phyloP scores from a whole-genome alignment of 2,888 invertebrate genomes.

The Tineola bisselliella region DNA sequence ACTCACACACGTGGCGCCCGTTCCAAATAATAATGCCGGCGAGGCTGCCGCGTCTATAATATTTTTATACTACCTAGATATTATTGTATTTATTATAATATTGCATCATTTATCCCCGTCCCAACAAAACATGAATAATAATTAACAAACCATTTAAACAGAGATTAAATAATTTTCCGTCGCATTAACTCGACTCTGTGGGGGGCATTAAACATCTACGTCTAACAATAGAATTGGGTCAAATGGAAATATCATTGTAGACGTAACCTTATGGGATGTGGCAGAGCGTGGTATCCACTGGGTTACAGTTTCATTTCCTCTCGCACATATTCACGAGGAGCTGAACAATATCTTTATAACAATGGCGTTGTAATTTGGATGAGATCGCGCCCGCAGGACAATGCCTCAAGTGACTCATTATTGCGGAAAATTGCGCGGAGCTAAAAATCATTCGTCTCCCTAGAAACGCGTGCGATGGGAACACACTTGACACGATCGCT shows the following conservation, averaged over 20 bases:
- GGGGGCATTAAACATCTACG: slow-evolving; percentile 2
- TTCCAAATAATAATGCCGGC: not conserved
- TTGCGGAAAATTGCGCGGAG: slow-evolving; percentile 40
- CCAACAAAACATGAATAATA: not conserved
- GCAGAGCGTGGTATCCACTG: not conserved
- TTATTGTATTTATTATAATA: too few relatives aligned
- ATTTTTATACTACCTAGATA: too few relatives aligned
- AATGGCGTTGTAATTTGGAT: slow-evolving; percentile 59
- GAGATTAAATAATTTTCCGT: not conserved
- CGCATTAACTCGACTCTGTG: not conserved
- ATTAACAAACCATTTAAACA: not conserved
- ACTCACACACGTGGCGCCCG: not conserved
- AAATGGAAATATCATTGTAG: slow-evolving; percentile 10
- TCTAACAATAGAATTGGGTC: slow-evolving; percentile 11
- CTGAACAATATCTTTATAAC: slow-evolving; percentile 58
- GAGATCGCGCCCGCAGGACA: slow-evolving; percentile 51
- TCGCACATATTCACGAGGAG: slow-evolving; percentile 57
- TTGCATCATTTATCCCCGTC: not conserved
- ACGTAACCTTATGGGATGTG: slow-evolving; percentile 9
- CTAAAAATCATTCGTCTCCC: slow-evolving; percentile 8
- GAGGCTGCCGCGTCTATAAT: not conserved
- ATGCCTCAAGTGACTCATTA: slow-evolving; percentile 62
- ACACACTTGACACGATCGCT: not conserved
- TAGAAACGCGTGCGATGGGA: not conserved
- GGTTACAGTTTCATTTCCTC: slow-evolving; percentile 58